Base-by-base conservation (phyloP, 2,888 invertebrate genomes). In the Argyresthia goedartella region DNA sequence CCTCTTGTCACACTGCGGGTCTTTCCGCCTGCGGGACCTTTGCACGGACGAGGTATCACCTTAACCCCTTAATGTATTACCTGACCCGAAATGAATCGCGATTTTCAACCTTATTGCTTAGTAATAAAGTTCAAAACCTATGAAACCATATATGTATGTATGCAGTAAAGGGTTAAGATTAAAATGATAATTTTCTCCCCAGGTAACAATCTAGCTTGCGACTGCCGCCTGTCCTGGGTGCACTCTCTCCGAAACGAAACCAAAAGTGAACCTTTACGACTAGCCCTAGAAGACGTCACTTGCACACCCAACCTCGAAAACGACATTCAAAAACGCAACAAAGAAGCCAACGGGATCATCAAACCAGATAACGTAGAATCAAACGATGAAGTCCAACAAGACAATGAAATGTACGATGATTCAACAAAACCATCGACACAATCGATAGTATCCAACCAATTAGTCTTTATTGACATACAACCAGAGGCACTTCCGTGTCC, bases 141-240 rank as follows among this genome's bases (percentile, higher is more conserved):
- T n/a, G n/a, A n/a, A n/a, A n/a, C n/a, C n/a, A n/a, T n/a, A n/a
- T n/a, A n/a, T n/a, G n/a, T n/a, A n/a, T n/a, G n/a, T n/a, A n/a
- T n/a, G n/a, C n/a, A n/a, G n/a, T n/a, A n/a, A n/a, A 25, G 2
- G 2, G 6, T 25, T 6, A 25, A 25, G 25, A 25, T 6, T n/a
- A 4, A 33, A 4, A n/a, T 11, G 3, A 25, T 1, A 9, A 46
- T 11, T 33, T n/a, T 15, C 39, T 51, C 69, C 60, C 41, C 91
- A 95, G 95, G 92, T 71, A 95, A 95, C 81, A 90, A 89, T 65
- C 89, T 95, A 69, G 88, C 87, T 64, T 95, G 95, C 77, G 94
- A 95, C 79, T 95, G 95, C 67, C 92, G 93, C 48, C 81, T 95
- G 50, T 88, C 90, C 51, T 95, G 95, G 95, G 89, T 95, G 66